Percentiles rank a stretch among this genome's conserved stretches.
Conservation (phyloP, 2,888 invertebrate species). For the Acanthosoma haemorrhoidale region DNA sequence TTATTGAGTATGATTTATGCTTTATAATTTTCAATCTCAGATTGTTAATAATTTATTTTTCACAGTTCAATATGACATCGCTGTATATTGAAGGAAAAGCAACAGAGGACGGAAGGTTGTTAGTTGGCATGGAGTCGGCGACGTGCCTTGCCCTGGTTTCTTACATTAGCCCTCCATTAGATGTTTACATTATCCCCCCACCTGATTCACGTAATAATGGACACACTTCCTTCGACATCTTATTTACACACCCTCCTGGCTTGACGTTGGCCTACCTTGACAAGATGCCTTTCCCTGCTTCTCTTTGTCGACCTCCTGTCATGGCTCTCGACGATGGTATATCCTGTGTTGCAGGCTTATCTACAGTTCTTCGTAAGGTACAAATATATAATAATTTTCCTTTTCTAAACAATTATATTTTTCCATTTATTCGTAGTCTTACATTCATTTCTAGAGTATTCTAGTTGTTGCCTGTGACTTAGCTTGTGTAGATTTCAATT, state of each 20-base stretch:
- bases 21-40: no score
- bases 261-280: background rate
- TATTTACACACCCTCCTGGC: background rate
- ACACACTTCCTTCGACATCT: background rate
- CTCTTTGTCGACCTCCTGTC: slow-evolving; percentile 54
- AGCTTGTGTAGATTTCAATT: no score
- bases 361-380: slow-evolving; percentile 63
- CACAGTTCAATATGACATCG: background rate
- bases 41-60: no score
- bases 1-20: no score
- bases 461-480: no score
- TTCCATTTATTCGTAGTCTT: no score
- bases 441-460: no score
- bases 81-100: slow-evolving; percentile 11
- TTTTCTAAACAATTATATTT: background rate
- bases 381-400: background rate
- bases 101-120: background rate
- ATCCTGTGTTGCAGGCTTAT: slow-evolving; percentile 68
- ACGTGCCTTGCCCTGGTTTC: slow-evolving; percentile 2
- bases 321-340: slow-evolving; percentile 51
- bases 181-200: background rate
- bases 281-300: slow-evolving; percentile 44
- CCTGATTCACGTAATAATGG: background rate
- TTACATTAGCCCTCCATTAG: background rate
- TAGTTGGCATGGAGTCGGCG: background rate